Percentiles rank a stretch among this genome's conserved stretches.
These are phyloP conservation scores for Orchesella flavescens DNA, from an alignment of 2,888 invertebrate genomes.

Conservation along the genomic window DNA sequence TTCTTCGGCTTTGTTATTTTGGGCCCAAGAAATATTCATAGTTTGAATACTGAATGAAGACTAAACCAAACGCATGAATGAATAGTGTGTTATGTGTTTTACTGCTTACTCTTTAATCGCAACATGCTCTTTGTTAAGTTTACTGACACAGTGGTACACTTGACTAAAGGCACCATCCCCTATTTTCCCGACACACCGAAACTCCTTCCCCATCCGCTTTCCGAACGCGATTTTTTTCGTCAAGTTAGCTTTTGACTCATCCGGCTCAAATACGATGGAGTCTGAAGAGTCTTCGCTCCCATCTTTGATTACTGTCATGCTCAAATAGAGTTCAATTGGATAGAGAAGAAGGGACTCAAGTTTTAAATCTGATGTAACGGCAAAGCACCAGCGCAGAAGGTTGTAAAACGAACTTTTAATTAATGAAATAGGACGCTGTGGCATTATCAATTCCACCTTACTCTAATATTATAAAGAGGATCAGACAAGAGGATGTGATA, in stretches of 20 bases:
- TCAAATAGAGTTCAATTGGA: background rate
- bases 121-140: slow-evolving; percentile 75
- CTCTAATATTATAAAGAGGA: too few relatives aligned
- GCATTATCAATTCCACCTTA: background rate
- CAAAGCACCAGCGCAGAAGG: background rate
- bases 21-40: too few relatives aligned
- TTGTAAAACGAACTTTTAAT: too few relatives aligned
- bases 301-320: slow-evolving; percentile 34
- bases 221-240: slow-evolving; percentile 33
- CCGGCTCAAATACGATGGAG: slow-evolving; percentile 15
- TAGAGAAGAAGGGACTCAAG: background rate
- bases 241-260: background rate
- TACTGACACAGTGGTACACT: slow-evolving; percentile 74
- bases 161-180: slow-evolving; percentile 77
- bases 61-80: background rate
- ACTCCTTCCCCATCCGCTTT: slow-evolving; percentile 66
- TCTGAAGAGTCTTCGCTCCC: background rate
- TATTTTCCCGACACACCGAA: slow-evolving; percentile 73
- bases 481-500: too few relatives aligned
- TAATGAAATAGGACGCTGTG: too few relatives aligned
- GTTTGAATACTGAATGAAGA: background rate
- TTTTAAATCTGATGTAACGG: too few relatives aligned
- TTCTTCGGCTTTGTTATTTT: too few relatives aligned
- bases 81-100: background rate
- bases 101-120: slow-evolving; percentile 75